These are phyloP conservation scores for Poicephalus gulielmi DNA, from an alignment of 2,113 vertebrate species.

Conservation along the genomic window DNA sequence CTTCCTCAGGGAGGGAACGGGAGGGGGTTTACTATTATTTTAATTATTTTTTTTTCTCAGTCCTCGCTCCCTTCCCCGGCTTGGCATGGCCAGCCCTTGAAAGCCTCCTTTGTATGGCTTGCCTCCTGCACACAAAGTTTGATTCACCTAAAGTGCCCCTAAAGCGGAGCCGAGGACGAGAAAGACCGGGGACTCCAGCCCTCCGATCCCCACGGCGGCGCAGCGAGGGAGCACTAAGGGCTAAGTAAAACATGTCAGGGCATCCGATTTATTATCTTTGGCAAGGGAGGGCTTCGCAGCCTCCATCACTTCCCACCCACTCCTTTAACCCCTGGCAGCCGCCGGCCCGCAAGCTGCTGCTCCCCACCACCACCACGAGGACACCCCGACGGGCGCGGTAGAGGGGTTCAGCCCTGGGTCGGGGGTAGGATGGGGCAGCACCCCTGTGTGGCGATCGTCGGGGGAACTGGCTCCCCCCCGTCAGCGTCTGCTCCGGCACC, in stretches of 20 bases:
- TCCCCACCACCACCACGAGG: not conserved
- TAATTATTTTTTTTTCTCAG: not conserved
- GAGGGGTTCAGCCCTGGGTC: not conserved
- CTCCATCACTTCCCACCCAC: constrained; percentile 43
- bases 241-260: constrained; percentile 50
- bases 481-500: not conserved
- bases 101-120: constrained; percentile 70
- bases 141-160: constrained; percentile 74
- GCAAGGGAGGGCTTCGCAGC: constrained; percentile 35
- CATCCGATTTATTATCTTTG: constrained; percentile 67
- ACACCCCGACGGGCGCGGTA: not conserved
- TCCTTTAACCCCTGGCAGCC: constrained; percentile 25
- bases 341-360: not conserved
- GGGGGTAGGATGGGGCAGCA: not conserved
- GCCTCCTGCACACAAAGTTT: constrained; percentile 56
- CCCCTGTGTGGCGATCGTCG: not conserved
- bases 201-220: not conserved
- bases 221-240: constrained; percentile 33
- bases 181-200: not conserved
- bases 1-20: not conserved
- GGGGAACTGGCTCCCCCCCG: no score
- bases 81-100: constrained; percentile 29
- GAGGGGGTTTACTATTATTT: not conserved
- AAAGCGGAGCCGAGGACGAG: not conserved
- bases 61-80: constrained; percentile 1